These are phyloP conservation scores for Varroa destructor DNA, from an alignment of 1,140 invertebrate species.

Conservation along the genomic window DNA sequence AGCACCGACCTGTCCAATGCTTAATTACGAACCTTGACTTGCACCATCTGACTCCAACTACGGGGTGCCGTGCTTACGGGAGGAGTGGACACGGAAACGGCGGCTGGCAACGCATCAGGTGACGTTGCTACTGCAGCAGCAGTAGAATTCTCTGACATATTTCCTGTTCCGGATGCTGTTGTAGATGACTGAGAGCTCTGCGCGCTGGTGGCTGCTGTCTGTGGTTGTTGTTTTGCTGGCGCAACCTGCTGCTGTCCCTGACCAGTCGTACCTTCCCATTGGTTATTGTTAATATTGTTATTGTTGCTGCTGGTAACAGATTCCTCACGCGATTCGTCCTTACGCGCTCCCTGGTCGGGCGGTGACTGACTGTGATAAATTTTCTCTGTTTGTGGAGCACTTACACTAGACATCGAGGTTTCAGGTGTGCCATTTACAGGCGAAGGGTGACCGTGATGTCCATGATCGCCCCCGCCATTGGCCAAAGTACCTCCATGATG, in stretches of 20 bases:
- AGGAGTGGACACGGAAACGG: not conserved
- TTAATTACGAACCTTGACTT: not conserved
- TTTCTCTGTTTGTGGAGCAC: too few relatives aligned
- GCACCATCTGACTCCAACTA: slow-evolving; percentile 27
- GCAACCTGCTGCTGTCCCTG: too few relatives aligned
- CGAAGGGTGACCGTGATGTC: not conserved
- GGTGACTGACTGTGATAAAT: not conserved
- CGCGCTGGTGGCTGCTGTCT: not conserved
- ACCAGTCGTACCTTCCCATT: too few relatives aligned
- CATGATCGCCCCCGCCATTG: slow-evolving; percentile 28
- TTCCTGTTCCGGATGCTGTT: slow-evolving; percentile 30
- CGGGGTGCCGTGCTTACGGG: not conserved
- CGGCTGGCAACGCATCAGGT: not conserved
- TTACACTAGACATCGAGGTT: not conserved
- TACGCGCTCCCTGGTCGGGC: slow-evolving; percentile 34
- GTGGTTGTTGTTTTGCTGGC: slow-evolving; percentile 30
- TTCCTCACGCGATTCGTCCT: too few relatives aligned
- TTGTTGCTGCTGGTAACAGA: too few relatives aligned
- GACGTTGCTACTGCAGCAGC: slow-evolving; percentile 32
- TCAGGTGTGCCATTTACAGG: not conserved
- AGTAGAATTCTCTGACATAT: slow-evolving; percentile 31
- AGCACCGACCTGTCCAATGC: not conserved
- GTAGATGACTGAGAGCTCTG: slow-evolving; percentile 33
- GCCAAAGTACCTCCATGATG: slow-evolving; percentile 5
- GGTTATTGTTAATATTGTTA: too few relatives aligned